Conservation (phyloP, 2,888 invertebrate species). For the Pegoplata infirma region DNA sequence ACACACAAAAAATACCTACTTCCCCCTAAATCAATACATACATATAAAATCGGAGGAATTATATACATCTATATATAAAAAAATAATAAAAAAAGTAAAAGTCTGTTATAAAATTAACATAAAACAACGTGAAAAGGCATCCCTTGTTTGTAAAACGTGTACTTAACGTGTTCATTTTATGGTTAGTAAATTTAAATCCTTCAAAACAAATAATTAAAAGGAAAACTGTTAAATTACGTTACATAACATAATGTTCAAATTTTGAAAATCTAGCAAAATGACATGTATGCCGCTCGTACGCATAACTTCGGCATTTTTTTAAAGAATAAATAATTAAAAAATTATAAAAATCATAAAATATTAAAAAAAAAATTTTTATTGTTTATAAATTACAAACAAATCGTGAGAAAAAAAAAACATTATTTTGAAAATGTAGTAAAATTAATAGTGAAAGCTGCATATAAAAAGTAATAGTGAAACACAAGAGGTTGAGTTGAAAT, state of each 20-base stretch:
- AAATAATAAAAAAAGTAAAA: constrained; percentile 28
- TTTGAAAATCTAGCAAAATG: constrained; percentile 39
- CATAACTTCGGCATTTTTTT: constrained; percentile 19
- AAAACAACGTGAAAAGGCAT: constrained; percentile 12
- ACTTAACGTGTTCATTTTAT: neutral
- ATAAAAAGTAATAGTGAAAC: constrained; percentile 4
- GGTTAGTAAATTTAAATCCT: constrained; percentile 10
- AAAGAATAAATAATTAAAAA: neutral
- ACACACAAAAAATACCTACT: constrained; percentile 32
- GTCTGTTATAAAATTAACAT: constrained; percentile 11
- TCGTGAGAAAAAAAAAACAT: constrained; percentile 24
- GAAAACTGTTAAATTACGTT: constrained; percentile 26
- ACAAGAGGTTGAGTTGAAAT: constrained; percentile 18
- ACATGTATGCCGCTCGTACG: constrained; percentile 30
- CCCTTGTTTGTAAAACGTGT: constrained; percentile 37
- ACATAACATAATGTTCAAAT: constrained; percentile 50
- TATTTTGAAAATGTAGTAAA: constrained; percentile 14
- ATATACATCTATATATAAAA: constrained; percentile 18
- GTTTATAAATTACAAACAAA: constrained; percentile 50
- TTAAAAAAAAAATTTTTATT: constrained; percentile 1
- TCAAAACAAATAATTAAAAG: neutral
- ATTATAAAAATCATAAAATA: neutral
- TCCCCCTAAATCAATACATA: constrained; percentile 36
- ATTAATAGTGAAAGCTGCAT: constrained; percentile 26
- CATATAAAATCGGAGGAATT: constrained; percentile 35